Conservation (phyloP, 2,888 invertebrate species). For the Napeogenes inachia region DNA sequence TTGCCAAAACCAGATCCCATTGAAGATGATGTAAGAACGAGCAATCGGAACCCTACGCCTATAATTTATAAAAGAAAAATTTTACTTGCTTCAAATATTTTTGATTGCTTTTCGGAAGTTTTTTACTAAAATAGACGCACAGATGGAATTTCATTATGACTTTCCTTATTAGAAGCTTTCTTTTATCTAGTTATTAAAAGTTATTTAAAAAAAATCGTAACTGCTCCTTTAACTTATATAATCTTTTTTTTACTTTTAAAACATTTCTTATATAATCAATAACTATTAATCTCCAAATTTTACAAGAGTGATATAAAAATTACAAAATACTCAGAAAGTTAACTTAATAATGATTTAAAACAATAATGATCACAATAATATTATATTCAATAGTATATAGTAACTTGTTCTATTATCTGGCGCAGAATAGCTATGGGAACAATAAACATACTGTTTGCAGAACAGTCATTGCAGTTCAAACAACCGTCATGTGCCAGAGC, state of each 20-base stretch:
- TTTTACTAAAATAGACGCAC: constrained; percentile 31
- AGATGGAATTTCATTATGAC: constrained; percentile 30
- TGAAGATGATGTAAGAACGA: constrained; percentile 33
- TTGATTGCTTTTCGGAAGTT: constrained; percentile 45
- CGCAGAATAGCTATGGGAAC: background rate
- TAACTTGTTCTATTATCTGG: background rate
- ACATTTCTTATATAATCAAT: too few species aligned
- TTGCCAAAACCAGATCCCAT: constrained; percentile 62
- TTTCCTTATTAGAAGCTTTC: constrained; percentile 25
- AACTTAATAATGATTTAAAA: too few species aligned
- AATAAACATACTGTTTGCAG: constrained; percentile 13
- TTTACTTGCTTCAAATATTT: constrained; percentile 37
- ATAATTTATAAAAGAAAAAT: constrained; percentile 41
- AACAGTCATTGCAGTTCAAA: constrained; percentile 33
- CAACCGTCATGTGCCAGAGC: constrained; percentile 53
- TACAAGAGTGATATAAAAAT: too few species aligned
- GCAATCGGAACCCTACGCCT: constrained; percentile 33
- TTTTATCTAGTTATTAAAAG: constrained; percentile 26
- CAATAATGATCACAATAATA: too few species aligned
- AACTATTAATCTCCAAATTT: too few species aligned
- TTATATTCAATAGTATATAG: too few species aligned
- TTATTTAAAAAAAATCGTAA: background rate
- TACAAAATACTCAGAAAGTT: too few species aligned
- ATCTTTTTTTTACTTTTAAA: too few species aligned
- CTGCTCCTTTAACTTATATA: too few species aligned